Percentiles rank a stretch among this genome's conserved stretches.
Conservation (phyloP, 2,113 vertebrate species). For the Toxostoma redivivum region DNA sequence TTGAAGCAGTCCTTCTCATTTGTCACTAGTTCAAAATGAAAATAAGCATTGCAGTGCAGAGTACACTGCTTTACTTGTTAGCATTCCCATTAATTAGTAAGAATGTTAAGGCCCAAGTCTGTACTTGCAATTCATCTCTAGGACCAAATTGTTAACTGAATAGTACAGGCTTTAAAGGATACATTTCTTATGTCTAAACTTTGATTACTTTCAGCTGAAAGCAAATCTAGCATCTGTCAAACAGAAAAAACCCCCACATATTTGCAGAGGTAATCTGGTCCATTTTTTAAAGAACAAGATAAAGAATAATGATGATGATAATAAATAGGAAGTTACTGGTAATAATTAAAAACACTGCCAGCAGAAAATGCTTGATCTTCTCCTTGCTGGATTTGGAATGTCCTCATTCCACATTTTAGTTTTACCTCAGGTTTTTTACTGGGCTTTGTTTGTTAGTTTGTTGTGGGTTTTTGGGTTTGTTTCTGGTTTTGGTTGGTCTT, state of each 20-base stretch:
- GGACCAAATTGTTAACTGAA: not conserved
- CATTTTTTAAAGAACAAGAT: not conserved
- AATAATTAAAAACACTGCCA: not conserved
- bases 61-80: not conserved
- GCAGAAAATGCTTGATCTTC: slow-evolving; percentile 25
- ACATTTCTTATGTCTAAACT: not conserved
- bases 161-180: not conserved
- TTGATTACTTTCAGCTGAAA: not conserved
- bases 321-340: not conserved
- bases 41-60: not conserved
- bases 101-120: not conserved
- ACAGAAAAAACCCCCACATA: not conserved
- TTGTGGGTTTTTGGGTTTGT: not conserved
- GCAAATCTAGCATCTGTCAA: not conserved
- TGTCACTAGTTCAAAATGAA: slow-evolving; percentile 1
- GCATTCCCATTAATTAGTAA: not conserved
- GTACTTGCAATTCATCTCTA: not conserved
- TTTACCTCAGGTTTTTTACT: not conserved
- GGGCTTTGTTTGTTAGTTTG: not conserved
- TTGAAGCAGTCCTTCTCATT: not conserved
- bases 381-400: slow-evolving; percentile 32
- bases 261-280: not conserved
- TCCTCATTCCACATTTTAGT: slow-evolving; percentile 25
- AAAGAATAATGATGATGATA: not conserved
- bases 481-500: not conserved